phyloP scores from a whole-genome alignment of 2,113 vertebrate genomes.

The Hemicordylus capensis region DNA sequence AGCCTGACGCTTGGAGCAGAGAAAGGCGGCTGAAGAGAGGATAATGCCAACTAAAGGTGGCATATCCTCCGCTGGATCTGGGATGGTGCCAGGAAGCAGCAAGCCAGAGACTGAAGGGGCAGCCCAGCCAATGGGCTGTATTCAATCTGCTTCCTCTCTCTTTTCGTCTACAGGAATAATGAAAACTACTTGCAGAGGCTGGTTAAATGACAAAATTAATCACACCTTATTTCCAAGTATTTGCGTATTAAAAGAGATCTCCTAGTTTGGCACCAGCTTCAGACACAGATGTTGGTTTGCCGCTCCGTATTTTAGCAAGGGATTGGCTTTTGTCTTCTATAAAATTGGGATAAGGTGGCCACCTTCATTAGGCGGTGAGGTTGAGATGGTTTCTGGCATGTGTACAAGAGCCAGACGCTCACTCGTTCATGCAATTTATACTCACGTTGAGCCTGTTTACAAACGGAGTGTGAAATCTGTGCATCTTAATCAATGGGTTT shows the following conservation, averaged over 20 bases:
- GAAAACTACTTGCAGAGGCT: fast-evolving
- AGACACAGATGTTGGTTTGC: background rate
- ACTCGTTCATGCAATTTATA: too few relatives aligned
- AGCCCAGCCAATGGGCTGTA: fast-evolving
- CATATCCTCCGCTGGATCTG: background rate
- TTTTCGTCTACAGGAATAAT: background rate
- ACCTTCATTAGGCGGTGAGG: background rate
- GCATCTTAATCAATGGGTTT: too few relatives aligned
- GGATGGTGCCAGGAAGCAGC: background rate
- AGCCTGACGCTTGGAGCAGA: background rate
- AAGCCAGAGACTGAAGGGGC: background rate
- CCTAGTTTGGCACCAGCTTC: background rate
- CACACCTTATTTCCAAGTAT: fast-evolving
- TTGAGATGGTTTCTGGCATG: too few relatives aligned
- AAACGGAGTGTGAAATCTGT: too few relatives aligned
- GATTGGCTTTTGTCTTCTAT: background rate
- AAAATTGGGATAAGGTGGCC: background rate
- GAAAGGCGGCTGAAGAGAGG: background rate
- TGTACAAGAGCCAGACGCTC: background rate
- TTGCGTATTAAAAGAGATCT: background rate
- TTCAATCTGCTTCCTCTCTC: background rate
- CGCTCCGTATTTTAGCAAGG: background rate
- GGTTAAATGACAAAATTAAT: fast-evolving
- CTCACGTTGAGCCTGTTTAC: too few relatives aligned
- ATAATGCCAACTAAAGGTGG: background rate